Evolutionary conservation across 2,797 vertebrate genomes (phyloP).

Genomic region (Rhinophrynus dorsalis): DNA sequence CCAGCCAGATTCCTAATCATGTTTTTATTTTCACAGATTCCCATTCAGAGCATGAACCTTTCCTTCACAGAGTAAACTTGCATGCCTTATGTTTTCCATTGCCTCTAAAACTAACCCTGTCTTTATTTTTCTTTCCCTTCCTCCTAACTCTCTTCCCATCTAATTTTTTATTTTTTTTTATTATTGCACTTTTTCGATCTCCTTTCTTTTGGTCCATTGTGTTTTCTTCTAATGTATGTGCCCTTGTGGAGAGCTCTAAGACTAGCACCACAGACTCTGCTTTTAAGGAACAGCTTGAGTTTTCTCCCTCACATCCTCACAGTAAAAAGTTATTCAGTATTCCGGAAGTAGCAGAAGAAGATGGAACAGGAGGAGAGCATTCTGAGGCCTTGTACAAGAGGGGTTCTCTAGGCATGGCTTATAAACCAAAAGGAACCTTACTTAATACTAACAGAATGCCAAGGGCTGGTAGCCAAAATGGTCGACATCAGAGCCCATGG

Average conservation of each 20-base stretch:
- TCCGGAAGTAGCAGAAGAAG: slow-evolving; percentile 93
- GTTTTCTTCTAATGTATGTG: slow-evolving; percentile 70
- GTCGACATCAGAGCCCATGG: slow-evolving; percentile 60
- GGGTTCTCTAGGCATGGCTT: slow-evolving; percentile 53
- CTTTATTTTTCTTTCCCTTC: slow-evolving; percentile 84
- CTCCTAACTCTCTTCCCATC: slow-evolving; percentile 70
- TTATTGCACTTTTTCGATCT: slow-evolving; percentile 63
- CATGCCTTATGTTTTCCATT: slow-evolving; percentile 81
- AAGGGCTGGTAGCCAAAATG: slow-evolving; percentile 64
- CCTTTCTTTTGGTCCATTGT: slow-evolving; percentile 39
- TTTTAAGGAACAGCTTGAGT: slow-evolving; percentile 84
- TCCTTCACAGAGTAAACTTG: slow-evolving; percentile 80
- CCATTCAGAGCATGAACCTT: slow-evolving; percentile 82
- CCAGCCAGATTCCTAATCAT: slow-evolving; percentile 57
- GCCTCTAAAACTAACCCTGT: slow-evolving; percentile 95
- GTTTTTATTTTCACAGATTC: slow-evolving; percentile 74
- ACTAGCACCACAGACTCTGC: slow-evolving; percentile 77
- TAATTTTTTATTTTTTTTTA: slow-evolving; percentile 68
- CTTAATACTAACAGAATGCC: slow-evolving; percentile 48
- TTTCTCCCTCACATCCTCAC: slow-evolving; percentile 82
- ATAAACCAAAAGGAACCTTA: slow-evolving; percentile 50
- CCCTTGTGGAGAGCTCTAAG: slow-evolving; percentile 82
- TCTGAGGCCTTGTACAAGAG: slow-evolving; percentile 58
- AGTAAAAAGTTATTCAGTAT: slow-evolving; percentile 95
- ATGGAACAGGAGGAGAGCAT: slow-evolving; percentile 61